Base-by-base conservation (phyloP, 2,888 invertebrate species). In the Drosophila borborema region DNA sequence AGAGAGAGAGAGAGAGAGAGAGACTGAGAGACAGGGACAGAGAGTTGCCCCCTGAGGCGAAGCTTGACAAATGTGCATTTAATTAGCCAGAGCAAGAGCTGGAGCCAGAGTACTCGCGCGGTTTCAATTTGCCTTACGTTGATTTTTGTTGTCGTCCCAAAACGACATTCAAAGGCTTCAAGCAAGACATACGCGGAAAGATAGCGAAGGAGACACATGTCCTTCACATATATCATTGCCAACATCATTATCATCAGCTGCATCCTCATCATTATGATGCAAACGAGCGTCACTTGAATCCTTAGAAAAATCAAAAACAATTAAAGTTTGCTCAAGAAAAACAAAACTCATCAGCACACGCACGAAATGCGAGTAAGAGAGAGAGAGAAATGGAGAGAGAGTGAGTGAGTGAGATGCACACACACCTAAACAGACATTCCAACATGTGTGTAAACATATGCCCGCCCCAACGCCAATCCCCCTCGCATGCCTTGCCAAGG, bases 271-370 rank as follows among this genome's bases (percentile, higher is more conserved):
- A 67, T 53, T 38, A 45, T 60, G 38, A 55, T 54, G 67, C 64
- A 70, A 66, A 77, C 56, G 67, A 81, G 72, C 79, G 87, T 84
- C 87, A 77, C 63, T 86, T 74, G 89, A 86, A 86, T 90, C 86
- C 86, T 86, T 86, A 86, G 46, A 68, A 88, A 89, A 90, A 86
- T 90, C 89, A 83, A 86, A 86, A 86, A 86, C 86, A 86, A 86
- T 86, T 86, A 88, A 86, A 86, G 86, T 86, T 86, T 86, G 77
- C 75, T 83, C 83, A 88, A 89, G 83, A 81, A 90, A 90, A 88
- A 90, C 83, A 90, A 81, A 88, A 82, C 86, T 88, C 82, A 89
- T 87, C 82, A 78, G 77, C 48, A 45, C 62, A 71, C 62, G 59
- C 65, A 28, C 16, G 5, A 4, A 34, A 16, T 10, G 48, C n/a